These are phyloP conservation scores for Atta texana DNA, from an alignment of 1,140 invertebrate species.

Conservation along the genomic window DNA sequence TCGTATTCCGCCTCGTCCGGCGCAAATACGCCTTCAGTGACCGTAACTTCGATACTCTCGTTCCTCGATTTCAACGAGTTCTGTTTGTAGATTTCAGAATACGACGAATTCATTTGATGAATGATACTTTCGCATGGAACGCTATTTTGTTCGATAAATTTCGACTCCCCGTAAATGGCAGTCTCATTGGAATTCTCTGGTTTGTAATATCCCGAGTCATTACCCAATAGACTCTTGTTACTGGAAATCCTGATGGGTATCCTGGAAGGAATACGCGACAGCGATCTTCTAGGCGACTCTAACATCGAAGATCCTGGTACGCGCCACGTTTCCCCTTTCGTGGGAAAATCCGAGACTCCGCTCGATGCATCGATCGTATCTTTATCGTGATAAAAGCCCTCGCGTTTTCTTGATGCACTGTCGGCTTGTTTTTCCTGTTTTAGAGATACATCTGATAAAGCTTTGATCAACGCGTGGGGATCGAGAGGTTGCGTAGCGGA, in stretches of 20 bases:
- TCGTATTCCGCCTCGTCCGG: neutral
- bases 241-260: conserved; percentile 47
- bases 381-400: neutral
- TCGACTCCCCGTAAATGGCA: neutral
- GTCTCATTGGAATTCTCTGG: neutral
- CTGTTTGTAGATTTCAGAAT: neutral
- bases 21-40: neutral
- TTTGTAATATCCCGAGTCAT: neutral
- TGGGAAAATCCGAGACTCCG: neutral
- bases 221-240: neutral
- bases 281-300: conserved; percentile 11
- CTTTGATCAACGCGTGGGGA: conserved; percentile 59
- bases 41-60: neutral
- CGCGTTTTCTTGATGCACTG: neutral
- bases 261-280: conserved; percentile 2
- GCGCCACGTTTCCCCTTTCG: conserved; percentile 34
- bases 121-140: neutral
- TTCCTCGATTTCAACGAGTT: neutral
- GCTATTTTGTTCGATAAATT: neutral
- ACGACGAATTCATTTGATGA: neutral
- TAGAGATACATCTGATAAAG: conserved; percentile 68
- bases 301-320: neutral
- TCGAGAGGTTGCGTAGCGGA: conserved; percentile 54
- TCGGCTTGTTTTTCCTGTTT: neutral
- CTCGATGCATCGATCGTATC: neutral